Percentiles rank a stretch among this genome's conserved stretches.
phyloP scores from a whole-genome alignment of 2,888 invertebrate genomes.

The Emesis castigata region DNA sequence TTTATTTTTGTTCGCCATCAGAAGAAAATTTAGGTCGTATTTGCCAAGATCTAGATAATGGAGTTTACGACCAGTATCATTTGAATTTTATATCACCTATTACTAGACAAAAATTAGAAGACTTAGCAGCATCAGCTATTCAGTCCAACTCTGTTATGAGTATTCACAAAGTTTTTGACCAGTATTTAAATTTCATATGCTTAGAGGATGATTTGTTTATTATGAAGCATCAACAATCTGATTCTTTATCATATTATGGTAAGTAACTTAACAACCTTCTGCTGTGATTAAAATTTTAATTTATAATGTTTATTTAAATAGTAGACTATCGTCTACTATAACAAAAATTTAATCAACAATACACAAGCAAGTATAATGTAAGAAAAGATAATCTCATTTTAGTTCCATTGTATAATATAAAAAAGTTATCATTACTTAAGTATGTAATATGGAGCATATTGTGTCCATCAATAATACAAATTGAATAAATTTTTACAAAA shows the following conservation, averaged over 20 bases:
- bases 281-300: too few species aligned
- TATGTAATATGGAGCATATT: too few species aligned
- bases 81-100: conserved; percentile 99
- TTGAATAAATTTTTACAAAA: too few species aligned
- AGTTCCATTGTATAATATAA: too few species aligned
- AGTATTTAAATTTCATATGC: conserved; percentile 99
- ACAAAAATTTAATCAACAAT: too few species aligned
- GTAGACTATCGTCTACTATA: too few species aligned
- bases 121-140: conserved; percentile 97
- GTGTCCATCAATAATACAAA: too few species aligned
- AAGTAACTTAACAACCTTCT: too few species aligned
- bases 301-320: too few species aligned
- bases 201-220: conserved; percentile 99
- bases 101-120: conserved; percentile 97
- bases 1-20: conserved; percentile 98
- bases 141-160: conserved; percentile 97
- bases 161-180: conserved; percentile 98
- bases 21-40: conserved; percentile 98
- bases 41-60: conserved; percentile 96
- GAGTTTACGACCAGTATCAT: conserved; percentile 97
- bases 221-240: conserved; percentile 97
- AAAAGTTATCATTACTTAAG: too few species aligned
- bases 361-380: too few species aligned
- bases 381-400: too few species aligned
- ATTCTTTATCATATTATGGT: conserved; percentile 97